Base-by-base conservation (phyloP, 2,888 invertebrate species). In the Hermaeophaga mercurialis region DNA sequence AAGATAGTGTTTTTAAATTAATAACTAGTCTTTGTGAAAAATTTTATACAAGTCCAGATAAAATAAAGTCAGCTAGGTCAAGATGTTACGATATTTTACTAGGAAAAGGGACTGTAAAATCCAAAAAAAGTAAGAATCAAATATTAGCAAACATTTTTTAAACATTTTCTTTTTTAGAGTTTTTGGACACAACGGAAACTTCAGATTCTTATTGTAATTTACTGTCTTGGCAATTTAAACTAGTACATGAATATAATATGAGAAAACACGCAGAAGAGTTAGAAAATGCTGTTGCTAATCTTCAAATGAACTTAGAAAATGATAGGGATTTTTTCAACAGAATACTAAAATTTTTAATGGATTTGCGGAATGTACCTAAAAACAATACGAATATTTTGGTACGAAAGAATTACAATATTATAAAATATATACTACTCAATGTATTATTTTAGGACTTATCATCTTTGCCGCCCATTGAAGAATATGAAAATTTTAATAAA, bases 11-110 rank as follows among this genome's bases (percentile, higher is more conserved):
- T 24, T 67, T 62, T 58, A 47, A 54, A 39, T 70, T 77, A 62
- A 65, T 76, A 48, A 75, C 75, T 24, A 68, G 65, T 54, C 66
- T 76, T 52, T 75, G 76, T 62, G 73, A 73, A 57, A 70, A 69
- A 60, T 70, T 70, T 54, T 45, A 66, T 9, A 61, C 59, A 36
- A 62, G 64, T 48, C 63, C 59, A 7, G 50, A 57, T 19, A 58
- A 63, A 56, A 54, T 74, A 14, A 71, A 67, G 56, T 64, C 58
- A 58, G 62, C 69, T 19, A 67, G 77, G 18, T 62, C 72, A 15
- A 70, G 61, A 61, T 70, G 71, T 34, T 77, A 69, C 59, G 75
- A 74, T 63, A 65, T 74, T 54, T 59, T 77, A 31, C 59, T 74
- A 8, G 60, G 62, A 14, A 67, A 68, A 50, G 58, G 54, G 39